These are phyloP conservation scores for Andrena camellia DNA, from an alignment of 2,888 invertebrate genomes.

Conservation along the genomic window DNA sequence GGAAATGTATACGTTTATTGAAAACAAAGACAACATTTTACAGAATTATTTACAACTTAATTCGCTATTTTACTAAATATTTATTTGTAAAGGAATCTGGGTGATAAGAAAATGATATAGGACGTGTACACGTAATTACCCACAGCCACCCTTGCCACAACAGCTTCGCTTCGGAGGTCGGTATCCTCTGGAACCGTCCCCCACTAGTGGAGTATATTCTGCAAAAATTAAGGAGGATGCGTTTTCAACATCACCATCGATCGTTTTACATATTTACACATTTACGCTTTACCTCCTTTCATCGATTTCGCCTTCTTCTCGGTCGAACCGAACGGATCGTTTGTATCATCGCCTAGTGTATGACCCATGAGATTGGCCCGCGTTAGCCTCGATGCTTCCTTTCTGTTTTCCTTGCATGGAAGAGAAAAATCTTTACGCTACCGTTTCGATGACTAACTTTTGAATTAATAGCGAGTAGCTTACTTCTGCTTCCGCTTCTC, in stretches of 20 bases:
- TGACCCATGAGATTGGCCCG: conserved; percentile 69
- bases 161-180: conserved; percentile 81
- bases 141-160: conserved; percentile 82
- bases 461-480: neutral
- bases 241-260: neutral
- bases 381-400: conserved; percentile 73
- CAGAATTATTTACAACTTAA: conserved; percentile 7
- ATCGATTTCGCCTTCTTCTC: conserved; percentile 28
- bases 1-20: conserved; percentile 4
- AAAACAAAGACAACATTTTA: neutral
- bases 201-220: conserved; percentile 84
- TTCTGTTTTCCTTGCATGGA: conserved; percentile 80
- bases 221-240: conserved; percentile 24
- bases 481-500: conserved; percentile 10
- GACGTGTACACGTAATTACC: conserved; percentile 66
- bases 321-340: neutral
- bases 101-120: neutral
- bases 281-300: conserved; percentile 41
- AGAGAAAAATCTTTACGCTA: conserved; percentile 61
- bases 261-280: neutral
- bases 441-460: neutral
- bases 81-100: neutral
- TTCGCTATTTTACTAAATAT: neutral
- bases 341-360: conserved; percentile 72
- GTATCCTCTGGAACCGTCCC: conserved; percentile 78